Percentiles rank a stretch among this genome's conserved stretches.
Evolutionary conservation across 2,113 vertebrate genomes (phyloP).

Genomic region (Sorex araneus): DNA sequence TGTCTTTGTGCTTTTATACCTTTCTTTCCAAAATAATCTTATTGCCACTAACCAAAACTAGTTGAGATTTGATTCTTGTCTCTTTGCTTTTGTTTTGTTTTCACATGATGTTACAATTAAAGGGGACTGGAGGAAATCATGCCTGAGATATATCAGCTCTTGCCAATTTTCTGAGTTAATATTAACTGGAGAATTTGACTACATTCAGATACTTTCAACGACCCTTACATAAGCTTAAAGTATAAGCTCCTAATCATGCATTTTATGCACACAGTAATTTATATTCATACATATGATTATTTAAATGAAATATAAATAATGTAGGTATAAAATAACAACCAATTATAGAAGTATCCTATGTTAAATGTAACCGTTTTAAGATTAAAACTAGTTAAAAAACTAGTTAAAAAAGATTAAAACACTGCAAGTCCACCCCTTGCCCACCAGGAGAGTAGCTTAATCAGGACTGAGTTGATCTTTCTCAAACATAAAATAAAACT

Average conservation of each 20-base stretch:
- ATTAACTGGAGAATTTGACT: conserved; percentile 18
- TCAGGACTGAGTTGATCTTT: background rate
- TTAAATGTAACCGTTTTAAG: conserved; percentile 10
- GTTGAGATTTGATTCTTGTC: background rate
- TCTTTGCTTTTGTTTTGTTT: conserved; percentile 65
- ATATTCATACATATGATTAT: background rate
- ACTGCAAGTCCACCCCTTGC: background rate
- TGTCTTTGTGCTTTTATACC: background rate
- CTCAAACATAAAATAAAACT: background rate
- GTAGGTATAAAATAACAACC: background rate
- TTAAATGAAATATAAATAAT: conserved; percentile 33
- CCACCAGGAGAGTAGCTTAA: background rate
- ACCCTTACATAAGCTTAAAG: background rate
- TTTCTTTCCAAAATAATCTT: conserved; percentile 34
- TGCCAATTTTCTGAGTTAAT: conserved; percentile 50
- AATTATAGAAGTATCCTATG: background rate
- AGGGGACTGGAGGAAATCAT: background rate
- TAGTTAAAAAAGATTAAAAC: background rate
- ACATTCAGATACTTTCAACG: conserved; percentile 30
- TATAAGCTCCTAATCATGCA: background rate
- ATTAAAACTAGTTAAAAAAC: background rate
- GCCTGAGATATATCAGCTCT: background rate
- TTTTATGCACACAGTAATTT: background rate
- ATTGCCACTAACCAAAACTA: background rate
- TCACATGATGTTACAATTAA: conserved; percentile 38